Conservation (phyloP, 2,797 vertebrate genomes). For the Neostethus bicornis region DNA sequence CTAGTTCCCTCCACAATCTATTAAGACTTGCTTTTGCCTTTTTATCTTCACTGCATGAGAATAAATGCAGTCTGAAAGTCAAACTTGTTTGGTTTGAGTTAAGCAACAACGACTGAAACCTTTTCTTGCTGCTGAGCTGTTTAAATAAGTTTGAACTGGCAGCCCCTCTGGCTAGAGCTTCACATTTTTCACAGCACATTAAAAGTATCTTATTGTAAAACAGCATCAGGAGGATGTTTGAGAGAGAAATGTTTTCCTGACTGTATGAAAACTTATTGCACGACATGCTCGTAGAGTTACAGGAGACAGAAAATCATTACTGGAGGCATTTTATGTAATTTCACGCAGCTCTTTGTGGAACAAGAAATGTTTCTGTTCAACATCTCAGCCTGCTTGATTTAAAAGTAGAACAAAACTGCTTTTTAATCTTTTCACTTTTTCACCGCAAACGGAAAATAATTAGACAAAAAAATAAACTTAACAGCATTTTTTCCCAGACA, state of each 20-base stretch:
- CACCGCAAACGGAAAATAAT: too few relatives aligned
- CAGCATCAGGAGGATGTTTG: background rate
- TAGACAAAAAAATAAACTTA: too few relatives aligned
- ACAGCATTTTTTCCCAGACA: too few relatives aligned
- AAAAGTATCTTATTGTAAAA: background rate
- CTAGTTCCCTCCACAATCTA: too few relatives aligned
- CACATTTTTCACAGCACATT: conserved; percentile 3
- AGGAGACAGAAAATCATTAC: background rate
- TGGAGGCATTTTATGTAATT: background rate
- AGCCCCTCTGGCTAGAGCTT: background rate
- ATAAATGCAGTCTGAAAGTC: too few relatives aligned
- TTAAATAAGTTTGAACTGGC: background rate
- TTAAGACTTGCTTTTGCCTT: too few relatives aligned
- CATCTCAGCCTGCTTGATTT: background rate
- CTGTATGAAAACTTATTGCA: background rate
- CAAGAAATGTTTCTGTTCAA: background rate
- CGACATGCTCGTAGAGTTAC: background rate
- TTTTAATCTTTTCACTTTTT: too few relatives aligned
- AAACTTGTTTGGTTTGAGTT: too few relatives aligned
- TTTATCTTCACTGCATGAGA: too few relatives aligned
- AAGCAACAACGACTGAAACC: background rate
- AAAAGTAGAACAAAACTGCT: background rate
- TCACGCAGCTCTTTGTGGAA: background rate
- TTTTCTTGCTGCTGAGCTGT: background rate
- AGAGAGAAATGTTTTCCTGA: background rate